Evolutionary conservation across 2,888 invertebrate species (phyloP), one percentile per base, ranked within the genome.

Genomic region (Ashinkailepas kermadecensis): DNA sequence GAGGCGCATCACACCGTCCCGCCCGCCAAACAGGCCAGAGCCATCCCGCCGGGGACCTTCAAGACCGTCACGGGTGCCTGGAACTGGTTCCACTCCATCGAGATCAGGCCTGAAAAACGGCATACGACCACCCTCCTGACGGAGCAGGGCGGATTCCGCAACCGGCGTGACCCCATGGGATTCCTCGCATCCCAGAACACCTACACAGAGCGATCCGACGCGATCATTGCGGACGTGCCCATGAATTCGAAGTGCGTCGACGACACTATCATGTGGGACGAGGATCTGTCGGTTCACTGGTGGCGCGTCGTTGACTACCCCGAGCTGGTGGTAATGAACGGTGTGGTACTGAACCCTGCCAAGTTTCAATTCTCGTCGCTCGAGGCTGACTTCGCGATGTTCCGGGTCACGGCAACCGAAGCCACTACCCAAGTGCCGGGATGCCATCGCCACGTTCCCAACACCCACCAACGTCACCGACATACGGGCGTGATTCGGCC

Each of bases 191-290:
- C 80, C 3, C 23, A 67, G 56, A 67, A 80, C 13, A 74, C 58
- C 58, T 82, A 82, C 80, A 82, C 65, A 7, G 12, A 23, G 56
- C 78, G 57, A 11, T 78, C 0, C 57, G 78, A 78, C n/a, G n/a
- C 78, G 10, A 80, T 82, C 54, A 74, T 82, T 54, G 54, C 81
- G 10, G 81, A 81, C 25, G 74, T 81, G 4, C 58, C 74, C 15
- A 59, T 81, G 39, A 82, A 81, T 56, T 18, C 59, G n/a, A 67
- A 59, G 54, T 82, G 82, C 80, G 64, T 81, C n/a, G 70, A 80
- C 65, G 81, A 82, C 57, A 81, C 82, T 56, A 81, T 82, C 64
- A 15, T 78, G n/a, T 80, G 59, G 62, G 81, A 81, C 81, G 56
- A 23, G 9, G 59, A 82, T 70, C 25, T 81, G 54, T 13, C 18